Evolutionary conservation across 2,113 vertebrate species (phyloP), one percentile per base, ranked within the genome.

Genomic region (Salvelinus alpinus): DNA sequence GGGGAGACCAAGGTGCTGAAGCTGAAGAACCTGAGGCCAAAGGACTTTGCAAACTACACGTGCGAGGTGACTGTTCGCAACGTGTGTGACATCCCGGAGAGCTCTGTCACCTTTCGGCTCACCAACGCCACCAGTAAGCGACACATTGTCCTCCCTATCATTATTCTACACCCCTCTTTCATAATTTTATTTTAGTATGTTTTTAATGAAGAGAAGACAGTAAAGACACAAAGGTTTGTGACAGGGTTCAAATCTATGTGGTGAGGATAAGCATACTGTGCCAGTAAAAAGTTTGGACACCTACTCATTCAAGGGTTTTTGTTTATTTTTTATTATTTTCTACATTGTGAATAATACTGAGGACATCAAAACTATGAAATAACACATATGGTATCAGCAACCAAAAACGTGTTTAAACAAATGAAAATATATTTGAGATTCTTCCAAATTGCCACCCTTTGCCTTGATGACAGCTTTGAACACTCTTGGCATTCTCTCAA

Each of bases 1-100:
- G 98, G 97, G 60, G 98, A 99, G 93, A 99, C 98, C 34, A 99
- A 99, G 91, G 97, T 99, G 82, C 88, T 99, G 90, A 99, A 99
- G 85, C 90, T 99, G 87, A 99, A 99, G 91, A 99, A 99, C 80
- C 90, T 99, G 31, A 83, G 98, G 57, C 95, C 95, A 4, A 96
- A 97, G 82, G 97, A 99, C 90, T 99, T 97, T 16, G 96, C 96
- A 77, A 95, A 97, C 89, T 99, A 99, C 85, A 97, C 96, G 0
- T 99, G 98, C 81, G 96, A 98, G 88, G 98, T 98, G 89, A 99
- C 97, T 0, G 98, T 99, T 4, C 95, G 97, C 64, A 98, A 99
- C 0, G 98, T 99, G 72, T 99, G 98, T 12, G 96, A 95, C 85
- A 98, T 99, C 77, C 95, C 95, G 0, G 97, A 99, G 84, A 97